Base-by-base conservation (phyloP, 2,888 invertebrate species). In the Empis stercorea region DNA sequence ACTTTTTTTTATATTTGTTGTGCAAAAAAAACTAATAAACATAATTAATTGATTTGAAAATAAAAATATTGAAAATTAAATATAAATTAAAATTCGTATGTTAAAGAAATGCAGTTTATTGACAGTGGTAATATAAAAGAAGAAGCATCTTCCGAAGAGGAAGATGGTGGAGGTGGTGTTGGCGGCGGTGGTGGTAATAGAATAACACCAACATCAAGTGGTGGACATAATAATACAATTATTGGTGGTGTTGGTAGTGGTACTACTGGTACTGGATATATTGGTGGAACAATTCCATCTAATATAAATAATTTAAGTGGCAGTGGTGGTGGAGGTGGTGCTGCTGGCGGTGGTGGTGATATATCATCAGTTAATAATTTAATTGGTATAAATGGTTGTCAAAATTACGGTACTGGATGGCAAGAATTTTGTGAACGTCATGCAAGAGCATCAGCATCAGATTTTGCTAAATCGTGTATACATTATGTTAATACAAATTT, bases 391-490 rank as follows among this genome's bases (percentile, higher is more conserved):
- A 43, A 70, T 61, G 75, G 74, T 67, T 73, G 73, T 64, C 75
- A 74, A 69, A 76, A 77, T 63, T 75, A 76, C 60, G 78, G 78
- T 64, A 78, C 78, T 64, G 76, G 77, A 68, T 88, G 87, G 87
- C 76, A 79, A 62, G 86, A 87, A 66, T 85, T 87, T 68, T 87
- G 87, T 71, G 87, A 88, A 69, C 80, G 87, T 65, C 89, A 91
- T 71, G 88, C 88, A 50, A 80, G 80, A 60, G 78, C 81, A 51
- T 84, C 89, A 48, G 88, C 88, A 51, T 82, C 84, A 60, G 88
- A 89, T 71, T 92, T 93, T 70, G 87, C 89, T 58, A 85, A 84
- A 70, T 84, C 85, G 59, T 88, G 88, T 69, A 76, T 84, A 55
- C 81, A 81, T 55, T 88, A 81, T 62, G 78, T 87, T 52, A 80